Evolutionary conservation across 2,888 invertebrate genomes (phyloP), one percentile per base, ranked within the genome.

Genomic region (Calameuta pallipes): DNA sequence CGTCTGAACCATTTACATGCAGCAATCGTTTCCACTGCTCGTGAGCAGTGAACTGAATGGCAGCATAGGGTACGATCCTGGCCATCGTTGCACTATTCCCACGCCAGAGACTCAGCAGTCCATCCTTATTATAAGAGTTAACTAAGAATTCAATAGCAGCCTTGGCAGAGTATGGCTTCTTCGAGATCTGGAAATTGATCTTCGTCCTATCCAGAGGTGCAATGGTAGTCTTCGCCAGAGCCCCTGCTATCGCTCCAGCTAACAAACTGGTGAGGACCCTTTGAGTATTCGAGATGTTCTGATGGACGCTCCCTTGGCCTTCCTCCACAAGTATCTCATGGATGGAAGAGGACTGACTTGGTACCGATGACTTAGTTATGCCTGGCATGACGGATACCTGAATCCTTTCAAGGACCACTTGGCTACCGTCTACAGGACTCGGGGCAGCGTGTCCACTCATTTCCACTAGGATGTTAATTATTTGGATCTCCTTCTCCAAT

Each of bases 31-130:
- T 98, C 96, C 97, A 99, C 92, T 99, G 99, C 92, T 99, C 99
- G 92, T 99, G 98, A 69, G 99, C 96, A 0, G 98, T 96, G 92
- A 99, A 99, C 93, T 99, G 99, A 84, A 99, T 96, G 73, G 99
- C 98, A 34, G 99, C 98, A 92, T 99, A 99, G 0, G 99, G 99
- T 76, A 99, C 94, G 81, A 99, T 98, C 79, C 99, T 94, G 30
- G 97, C 98, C 98, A 99, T 98, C 0, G 99, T 99, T 6, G 99
- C 99, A 83, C 98, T 97, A 94, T 99, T 99, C 4, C 99, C 99
- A 76, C 99, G 94, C 98, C 98, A 99, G 86, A 99, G 92, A 78
- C 97, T 96, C 15, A 95, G 83, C 76, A 97, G 92, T 2, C 99
- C 99, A 88, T 98, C 96, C 30, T 93, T 93, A 83, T 93, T 93